These are phyloP conservation scores for Oostethus manadensis DNA, from an alignment of 2,113 vertebrate species.

Conservation along the genomic window DNA sequence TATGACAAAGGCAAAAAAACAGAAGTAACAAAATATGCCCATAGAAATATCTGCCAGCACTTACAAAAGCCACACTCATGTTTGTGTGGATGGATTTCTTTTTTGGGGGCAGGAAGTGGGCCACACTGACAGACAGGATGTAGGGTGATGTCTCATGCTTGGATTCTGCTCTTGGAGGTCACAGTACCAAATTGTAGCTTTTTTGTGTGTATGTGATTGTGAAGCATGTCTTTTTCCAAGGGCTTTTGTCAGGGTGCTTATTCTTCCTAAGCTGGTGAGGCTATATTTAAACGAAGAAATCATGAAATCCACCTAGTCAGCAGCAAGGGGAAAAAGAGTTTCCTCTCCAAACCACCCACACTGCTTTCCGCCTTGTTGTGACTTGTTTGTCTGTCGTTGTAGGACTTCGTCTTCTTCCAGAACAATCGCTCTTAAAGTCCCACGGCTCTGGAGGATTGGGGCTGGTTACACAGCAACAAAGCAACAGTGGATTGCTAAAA, in stretches of 20 bases:
- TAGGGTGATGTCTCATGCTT: slow-evolving; percentile 36
- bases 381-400: slow-evolving; percentile 62
- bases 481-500: slow-evolving; percentile 20
- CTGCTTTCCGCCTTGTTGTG: slow-evolving; percentile 63
- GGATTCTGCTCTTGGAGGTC: slow-evolving; percentile 38
- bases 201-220: slow-evolving; percentile 15
- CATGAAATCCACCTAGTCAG: slow-evolving; percentile 60
- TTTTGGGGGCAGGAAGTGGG: slow-evolving; percentile 60
- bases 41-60: slow-evolving; percentile 24
- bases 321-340: slow-evolving; percentile 41
- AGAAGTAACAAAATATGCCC: slow-evolving; percentile 35
- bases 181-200: slow-evolving; percentile 26
- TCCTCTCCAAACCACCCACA: slow-evolving; percentile 60
- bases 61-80: slow-evolving; percentile 31
- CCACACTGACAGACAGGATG: slow-evolving; percentile 55
- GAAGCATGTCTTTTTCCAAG: slow-evolving; percentile 22
- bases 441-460: slow-evolving; percentile 44
- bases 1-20: slow-evolving; percentile 32
- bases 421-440: slow-evolving; percentile 54
- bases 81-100: slow-evolving; percentile 29
- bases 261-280: slow-evolving; percentile 23
- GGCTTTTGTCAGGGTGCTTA: slow-evolving; percentile 9
- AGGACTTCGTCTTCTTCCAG: slow-evolving; percentile 55
- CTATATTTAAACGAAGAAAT: slow-evolving; percentile 56
- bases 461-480: slow-evolving; percentile 40